Percentiles rank a stretch among this genome's conserved stretches.
Conservation (phyloP, 2,113 vertebrate species). For the Sceloporus undulatus region DNA sequence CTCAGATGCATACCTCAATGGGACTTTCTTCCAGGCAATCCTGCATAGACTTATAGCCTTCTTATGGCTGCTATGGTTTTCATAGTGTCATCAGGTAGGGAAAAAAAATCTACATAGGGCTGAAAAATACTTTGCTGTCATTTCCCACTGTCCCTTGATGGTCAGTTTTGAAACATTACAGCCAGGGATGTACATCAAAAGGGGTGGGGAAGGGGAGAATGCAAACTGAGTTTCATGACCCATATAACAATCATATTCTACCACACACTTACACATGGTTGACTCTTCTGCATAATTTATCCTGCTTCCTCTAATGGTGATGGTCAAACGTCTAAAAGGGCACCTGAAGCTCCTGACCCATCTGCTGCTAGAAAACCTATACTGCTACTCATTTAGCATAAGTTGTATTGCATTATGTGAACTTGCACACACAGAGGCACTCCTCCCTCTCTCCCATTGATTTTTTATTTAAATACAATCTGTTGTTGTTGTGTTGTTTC, state of each 20-base stretch:
- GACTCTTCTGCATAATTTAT: conserved; percentile 7
- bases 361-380: neutral
- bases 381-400: neutral
- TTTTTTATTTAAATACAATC: too few species aligned
- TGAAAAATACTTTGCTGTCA: neutral
- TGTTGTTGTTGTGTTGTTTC: too few species aligned
- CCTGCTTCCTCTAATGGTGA: neutral
- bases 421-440: neutral
- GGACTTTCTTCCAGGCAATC: neutral
- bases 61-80: neutral
- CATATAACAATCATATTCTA: neutral
- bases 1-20: neutral
- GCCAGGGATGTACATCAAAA: neutral
- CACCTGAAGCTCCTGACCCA: too few species aligned
- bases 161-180: neutral
- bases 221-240: neutral
- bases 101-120: neutral
- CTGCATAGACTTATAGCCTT: neutral
- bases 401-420: too few species aligned
- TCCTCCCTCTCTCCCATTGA: neutral
- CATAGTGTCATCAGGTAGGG: neutral
- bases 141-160: neutral
- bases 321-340: neutral
- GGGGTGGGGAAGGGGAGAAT: neutral
- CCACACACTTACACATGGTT: neutral